Base-by-base conservation (phyloP, 2,888 invertebrate species). In the Scrobipalpa costella region DNA sequence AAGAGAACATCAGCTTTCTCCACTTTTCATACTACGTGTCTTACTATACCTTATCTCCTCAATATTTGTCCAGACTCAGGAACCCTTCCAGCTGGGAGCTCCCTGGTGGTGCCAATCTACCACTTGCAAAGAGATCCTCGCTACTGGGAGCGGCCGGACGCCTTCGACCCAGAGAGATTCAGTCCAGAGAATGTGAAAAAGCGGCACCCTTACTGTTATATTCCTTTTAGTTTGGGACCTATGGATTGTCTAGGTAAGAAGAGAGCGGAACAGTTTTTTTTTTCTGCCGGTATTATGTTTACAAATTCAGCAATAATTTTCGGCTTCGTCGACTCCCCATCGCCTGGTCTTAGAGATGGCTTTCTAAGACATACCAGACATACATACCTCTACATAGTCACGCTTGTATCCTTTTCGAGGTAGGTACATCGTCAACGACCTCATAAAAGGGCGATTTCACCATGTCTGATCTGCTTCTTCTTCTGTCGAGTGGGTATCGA, bases 231-330 rank as follows among this genome's bases (percentile, higher is more conserved):
- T 69, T 73, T 83, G 55, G 89, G 90, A 44, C 79, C 86, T 47
- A 90, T 90, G 90, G 87, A 89, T 73, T 90, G 89, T 70, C 73
- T 89, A 64, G 90, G 89, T 90, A 66, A 69, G 68, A 21, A 19
- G 9, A 52, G 8, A 44, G 44, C 13, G 11, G 11, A n/a, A n/a
- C n/a, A n/a, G n/a, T n/a, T n/a, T n/a, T 5, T 27, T 2, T 27
- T 27, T 27, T 27, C 3, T n/a, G 13, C 13, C 13, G n/a, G 6
- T 50, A n/a, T 50, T 19, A 50, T 19, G 9, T 19, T 19, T 7
- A 2, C n/a, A 44, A 13, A 11, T 40, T n/a, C 44, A 36, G 11
- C 7, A 36, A 2, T 36, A 5, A 9, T 36, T 36, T 36, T 7
- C 7, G 36, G 36, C 7, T 9, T 36, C 11, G 36, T 36, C 36